Evolutionary conservation across 2,888 invertebrate species (phyloP), one percentile per base, ranked within the genome.

Genomic region (Muscina levida): DNA sequence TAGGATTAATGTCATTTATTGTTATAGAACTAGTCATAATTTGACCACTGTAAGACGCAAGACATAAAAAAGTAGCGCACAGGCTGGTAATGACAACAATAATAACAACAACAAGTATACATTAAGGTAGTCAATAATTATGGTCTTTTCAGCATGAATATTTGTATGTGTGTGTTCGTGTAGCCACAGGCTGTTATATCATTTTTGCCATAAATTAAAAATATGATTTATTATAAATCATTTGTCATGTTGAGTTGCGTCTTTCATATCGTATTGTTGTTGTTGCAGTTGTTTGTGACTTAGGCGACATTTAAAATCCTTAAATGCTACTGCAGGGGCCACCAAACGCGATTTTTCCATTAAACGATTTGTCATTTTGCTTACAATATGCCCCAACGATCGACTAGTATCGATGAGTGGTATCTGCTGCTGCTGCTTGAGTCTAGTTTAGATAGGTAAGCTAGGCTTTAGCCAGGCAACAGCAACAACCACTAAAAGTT

Each of bases 161-260:
- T 31, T 31, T 31, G 31, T 31, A 8, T 31, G 31, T 31, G 37
- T 19, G 42, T 62, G 22, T 6, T n/a, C 57, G 8, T 24, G 22
- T 37, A 39, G 62, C 62, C 62, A 62, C 39, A 62, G 62, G 62
- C 62, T 42, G 51, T n/a, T n/a, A 57, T 48, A 24, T 71, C 71
- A 37, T 37, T 59, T 65, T 31, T 72, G 31, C 74, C 51, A 77
- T 81, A 77, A 77, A 77, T 81, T 81, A 75, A 22, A 51, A 77
- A 48, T 77, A 77, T 71, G 77, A 81, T 81, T 81, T 81, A 81
- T 77, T 77, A 22, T 42, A 74, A 70, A 51, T 46, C 15, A 77
- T 81, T 81, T 81, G 77, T 77, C 81, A 77, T 62, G 56, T n/a
- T 53, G 42, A 42, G 57, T 70, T 62, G 59, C 51, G 66, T 10